These are phyloP conservation scores for Pitta sordida DNA, from an alignment of 2,113 vertebrate species.

Conservation along the genomic window DNA sequence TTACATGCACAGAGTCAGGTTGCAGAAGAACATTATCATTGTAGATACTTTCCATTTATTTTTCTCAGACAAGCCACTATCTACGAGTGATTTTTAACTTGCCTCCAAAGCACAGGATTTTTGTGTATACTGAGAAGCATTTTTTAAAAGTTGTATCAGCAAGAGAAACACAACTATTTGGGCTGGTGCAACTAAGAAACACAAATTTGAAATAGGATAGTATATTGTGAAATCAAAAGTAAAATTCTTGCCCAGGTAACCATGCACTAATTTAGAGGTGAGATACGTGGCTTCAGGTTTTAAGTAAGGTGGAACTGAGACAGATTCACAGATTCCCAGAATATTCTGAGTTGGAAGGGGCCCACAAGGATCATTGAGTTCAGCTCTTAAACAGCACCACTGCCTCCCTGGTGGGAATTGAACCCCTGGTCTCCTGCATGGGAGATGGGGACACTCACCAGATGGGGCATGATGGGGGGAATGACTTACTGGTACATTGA, in stretches of 20 bases:
- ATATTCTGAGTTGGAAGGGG: too few relatives aligned
- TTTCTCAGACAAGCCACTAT: not conserved
- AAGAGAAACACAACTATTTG: not conserved
- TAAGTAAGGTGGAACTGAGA: not conserved
- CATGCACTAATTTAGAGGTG: not conserved
- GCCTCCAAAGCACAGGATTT: not conserved
- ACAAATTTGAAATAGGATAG: not conserved
- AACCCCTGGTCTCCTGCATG: too few relatives aligned
- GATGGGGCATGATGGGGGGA: not conserved
- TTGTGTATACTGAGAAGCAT: not conserved
- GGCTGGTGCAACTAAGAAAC: not conserved
- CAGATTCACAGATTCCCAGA: too few relatives aligned
- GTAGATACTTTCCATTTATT: not conserved
- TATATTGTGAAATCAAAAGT: not conserved
- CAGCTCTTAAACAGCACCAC: too few relatives aligned
- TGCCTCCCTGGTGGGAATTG: too few relatives aligned
- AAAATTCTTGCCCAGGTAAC: not conserved
- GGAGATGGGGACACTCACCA: too few relatives aligned
- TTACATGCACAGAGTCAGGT: not conserved
- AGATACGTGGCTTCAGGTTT: not conserved
- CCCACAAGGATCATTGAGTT: too few relatives aligned
- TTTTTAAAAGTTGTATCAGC: not conserved
- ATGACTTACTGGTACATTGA: not conserved
- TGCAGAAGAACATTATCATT: not conserved
- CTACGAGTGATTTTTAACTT: not conserved